phyloP scores from a whole-genome alignment of 2,797 vertebrate genomes.

The Enteromius mattozi region DNA sequence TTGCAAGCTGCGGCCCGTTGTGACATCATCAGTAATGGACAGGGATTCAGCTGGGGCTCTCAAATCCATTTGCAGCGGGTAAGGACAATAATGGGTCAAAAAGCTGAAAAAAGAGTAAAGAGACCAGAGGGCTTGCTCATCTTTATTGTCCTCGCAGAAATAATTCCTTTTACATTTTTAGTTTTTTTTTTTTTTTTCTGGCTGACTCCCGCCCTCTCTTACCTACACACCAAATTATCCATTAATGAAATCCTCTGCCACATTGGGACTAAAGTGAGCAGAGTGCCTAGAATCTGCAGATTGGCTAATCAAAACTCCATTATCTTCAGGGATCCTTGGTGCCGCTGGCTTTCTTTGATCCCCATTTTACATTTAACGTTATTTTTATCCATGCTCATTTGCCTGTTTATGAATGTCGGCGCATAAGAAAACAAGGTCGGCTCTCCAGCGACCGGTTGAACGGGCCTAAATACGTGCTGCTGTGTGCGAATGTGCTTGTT shows the following conservation, averaged over 20 bases:
- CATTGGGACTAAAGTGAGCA: constrained; percentile 55
- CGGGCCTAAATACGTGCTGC: constrained; percentile 4
- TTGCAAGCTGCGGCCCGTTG: neutral
- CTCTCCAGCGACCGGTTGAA: constrained; percentile 25
- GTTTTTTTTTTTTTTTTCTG: neutral
- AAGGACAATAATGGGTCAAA: neutral
- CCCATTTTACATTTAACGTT: constrained; percentile 58
- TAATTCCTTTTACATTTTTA: constrained; percentile 28
- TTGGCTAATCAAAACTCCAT: constrained; percentile 70
- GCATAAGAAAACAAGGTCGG: constrained; percentile 43
- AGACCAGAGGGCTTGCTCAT: constrained; percentile 4
- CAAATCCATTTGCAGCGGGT: neutral
- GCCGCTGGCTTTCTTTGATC: constrained; percentile 56
- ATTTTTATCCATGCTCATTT: constrained; percentile 51
- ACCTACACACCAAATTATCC: constrained; percentile 52
- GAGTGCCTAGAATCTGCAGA: constrained; percentile 53
- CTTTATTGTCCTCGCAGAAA: constrained; percentile 46
- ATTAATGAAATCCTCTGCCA: constrained; percentile 61
- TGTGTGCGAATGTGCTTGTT: constrained; percentile 12
- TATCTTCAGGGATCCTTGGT: constrained; percentile 53
- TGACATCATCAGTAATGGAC: constrained; percentile 13
- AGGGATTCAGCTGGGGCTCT: neutral
- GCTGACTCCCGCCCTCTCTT: constrained; percentile 2
- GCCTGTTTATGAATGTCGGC: constrained; percentile 53
- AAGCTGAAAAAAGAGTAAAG: constrained; percentile 11